Base-by-base conservation (phyloP, 2,797 vertebrate genomes). In the Ammospiza maritima region DNA sequence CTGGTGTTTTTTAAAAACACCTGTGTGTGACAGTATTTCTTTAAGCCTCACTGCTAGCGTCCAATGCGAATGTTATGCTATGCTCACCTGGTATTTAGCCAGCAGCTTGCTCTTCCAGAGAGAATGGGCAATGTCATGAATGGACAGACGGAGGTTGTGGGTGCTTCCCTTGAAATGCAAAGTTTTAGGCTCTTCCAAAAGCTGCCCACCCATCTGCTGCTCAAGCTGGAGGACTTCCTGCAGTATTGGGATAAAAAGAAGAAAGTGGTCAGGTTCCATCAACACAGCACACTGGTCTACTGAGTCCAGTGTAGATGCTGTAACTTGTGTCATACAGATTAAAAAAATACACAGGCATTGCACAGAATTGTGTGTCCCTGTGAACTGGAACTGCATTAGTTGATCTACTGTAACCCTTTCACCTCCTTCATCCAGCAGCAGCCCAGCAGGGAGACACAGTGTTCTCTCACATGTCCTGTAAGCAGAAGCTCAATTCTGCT, bases 221-320 rank as follows among this genome's bases (percentile, higher is more conserved):
- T 99, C 99, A 72, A 99, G 98, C 96, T 99, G 99, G 64, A 99
- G 97, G 56, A 99, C 99, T 96, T 99, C 99, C 99, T 99, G 76
- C 38, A 93, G 82, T 1, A 56, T 83, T 65, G 85, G 0, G 8
- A 48, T n/a, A 94, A 82, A 90, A 79, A 92, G 61, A 57, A 82
- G 18, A 85, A 72, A 88, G 19, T 10, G 9, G 50, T 73, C 72
- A 91, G 16, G 20, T 67, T 72, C 53, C 38, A 67, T 38, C 30
- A 62, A 10, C 56, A 42, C 50, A 85, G 16, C 19, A 71, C 25
- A 17, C 8, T 26, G 18, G 6, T 40, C 38, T 48, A 48, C 65
- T 44, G 34, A 53, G 36, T 54, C 44, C n/a, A 38, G 36, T 82
- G 51, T 30, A 25, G 60, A 16, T 23, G 6, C 36, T 66, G 20